These are phyloP conservation scores for Sitophilus oryzae DNA, from an alignment of 1,140 invertebrate genomes.

Conservation along the genomic window DNA sequence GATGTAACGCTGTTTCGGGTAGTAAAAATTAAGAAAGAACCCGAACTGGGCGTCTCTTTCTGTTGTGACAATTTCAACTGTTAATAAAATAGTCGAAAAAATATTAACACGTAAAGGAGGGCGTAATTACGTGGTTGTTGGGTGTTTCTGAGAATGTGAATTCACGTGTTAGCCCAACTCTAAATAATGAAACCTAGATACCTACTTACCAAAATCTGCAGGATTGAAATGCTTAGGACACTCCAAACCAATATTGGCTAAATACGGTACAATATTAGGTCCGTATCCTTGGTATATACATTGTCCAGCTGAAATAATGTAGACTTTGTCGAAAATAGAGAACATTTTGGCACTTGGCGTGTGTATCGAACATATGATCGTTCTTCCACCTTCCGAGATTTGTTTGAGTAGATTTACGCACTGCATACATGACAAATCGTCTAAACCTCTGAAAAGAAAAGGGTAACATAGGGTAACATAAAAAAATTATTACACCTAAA, in stretches of 20 bases:
- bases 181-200: too few species aligned
- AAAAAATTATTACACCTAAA: too few species aligned
- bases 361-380: slow-evolving; percentile 87
- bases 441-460: slow-evolving; percentile 58
- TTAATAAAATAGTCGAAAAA: too few species aligned
- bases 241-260: slow-evolving; percentile 57
- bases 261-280: slow-evolving; percentile 61
- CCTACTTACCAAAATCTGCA: slow-evolving; percentile 72
- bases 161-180: too few species aligned
- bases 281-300: slow-evolving; percentile 69
- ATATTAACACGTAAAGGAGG: too few species aligned
- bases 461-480: background rate
- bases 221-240: slow-evolving; percentile 76
- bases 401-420: slow-evolving; percentile 69
- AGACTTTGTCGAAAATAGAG: slow-evolving; percentile 70
- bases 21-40: too few species aligned
- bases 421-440: slow-evolving; percentile 69
- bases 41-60: too few species aligned
- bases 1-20: too few species aligned
- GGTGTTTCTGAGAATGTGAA: too few species aligned
- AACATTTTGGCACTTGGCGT: slow-evolving; percentile 80
- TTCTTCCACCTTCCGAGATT: slow-evolving; percentile 73
- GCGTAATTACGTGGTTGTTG: too few species aligned
- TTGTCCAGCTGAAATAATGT: slow-evolving; percentile 65
- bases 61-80: too few species aligned